Conservation (phyloP, 2,888 invertebrate genomes). For the Oscheius onirici region DNA sequence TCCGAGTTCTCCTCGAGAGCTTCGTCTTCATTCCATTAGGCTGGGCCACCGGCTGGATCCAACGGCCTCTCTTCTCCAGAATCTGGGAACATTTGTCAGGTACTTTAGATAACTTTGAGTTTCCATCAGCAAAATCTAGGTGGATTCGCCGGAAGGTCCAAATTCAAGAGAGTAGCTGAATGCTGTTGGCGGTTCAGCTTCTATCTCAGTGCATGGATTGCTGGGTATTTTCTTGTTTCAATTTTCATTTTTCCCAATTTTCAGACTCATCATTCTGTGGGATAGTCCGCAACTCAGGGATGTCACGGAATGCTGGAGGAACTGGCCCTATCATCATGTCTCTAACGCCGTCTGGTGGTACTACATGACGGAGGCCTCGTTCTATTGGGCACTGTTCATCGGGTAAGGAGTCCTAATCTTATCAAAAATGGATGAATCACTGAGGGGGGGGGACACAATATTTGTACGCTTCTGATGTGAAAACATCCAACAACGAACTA, state of each 20-base stretch:
- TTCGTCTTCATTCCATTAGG: conserved; percentile 63
- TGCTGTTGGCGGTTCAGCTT: conserved; percentile 66
- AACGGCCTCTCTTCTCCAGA: conserved; percentile 22
- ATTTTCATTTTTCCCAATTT: neutral
- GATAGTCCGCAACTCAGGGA: conserved; percentile 60
- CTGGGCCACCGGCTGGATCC: conserved; percentile 54
- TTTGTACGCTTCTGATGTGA: too few relatives aligned
- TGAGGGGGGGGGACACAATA: neutral
- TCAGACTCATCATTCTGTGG: conserved; percentile 46
- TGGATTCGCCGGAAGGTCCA: conserved; percentile 47
- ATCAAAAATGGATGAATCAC: neutral
- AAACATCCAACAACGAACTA: too few relatives aligned
- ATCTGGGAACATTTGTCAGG: conserved; percentile 34
- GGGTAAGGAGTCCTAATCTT: conserved; percentile 42
- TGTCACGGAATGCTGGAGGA: conserved; percentile 65
- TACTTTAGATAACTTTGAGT: too few relatives aligned
- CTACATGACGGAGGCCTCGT: conserved; percentile 92
- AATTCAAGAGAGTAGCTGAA: conserved; percentile 69
- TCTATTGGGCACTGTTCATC: conserved; percentile 86
- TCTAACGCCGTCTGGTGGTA: conserved; percentile 87
- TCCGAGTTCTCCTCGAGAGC: conserved; percentile 56
- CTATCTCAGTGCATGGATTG: conserved; percentile 55
- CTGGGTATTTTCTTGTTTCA: conserved; percentile 49
- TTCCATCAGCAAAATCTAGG: conserved; percentile 34
- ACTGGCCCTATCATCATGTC: conserved; percentile 75